phyloP scores from a whole-genome alignment of 2,113 vertebrate species.

The Emberiza fucata region DNA sequence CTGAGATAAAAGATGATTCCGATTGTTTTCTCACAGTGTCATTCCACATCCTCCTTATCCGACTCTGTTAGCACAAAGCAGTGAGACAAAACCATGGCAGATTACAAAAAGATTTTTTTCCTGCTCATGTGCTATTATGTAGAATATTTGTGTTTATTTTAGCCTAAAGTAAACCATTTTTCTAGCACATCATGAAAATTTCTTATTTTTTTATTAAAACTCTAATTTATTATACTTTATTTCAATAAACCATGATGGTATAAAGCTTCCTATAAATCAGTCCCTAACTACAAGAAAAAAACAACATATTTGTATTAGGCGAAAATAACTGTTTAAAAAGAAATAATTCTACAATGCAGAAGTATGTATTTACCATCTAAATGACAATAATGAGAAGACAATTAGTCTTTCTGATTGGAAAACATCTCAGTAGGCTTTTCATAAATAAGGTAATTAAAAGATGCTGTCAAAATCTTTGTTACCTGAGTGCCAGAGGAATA shows the following conservation, averaged over 20 bases:
- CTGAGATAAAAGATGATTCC: conserved; percentile 99
- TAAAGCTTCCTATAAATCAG: not conserved
- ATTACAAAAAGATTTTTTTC: not conserved
- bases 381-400: conserved; percentile 60
- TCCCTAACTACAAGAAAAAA: not conserved
- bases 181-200: not conserved
- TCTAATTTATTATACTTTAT: not conserved
- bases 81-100: conserved; percentile 16
- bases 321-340: conserved; percentile 4
- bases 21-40: conserved; percentile 99
- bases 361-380: conserved; percentile 41
- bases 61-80: conserved; percentile 89
- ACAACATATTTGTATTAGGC: not conserved
- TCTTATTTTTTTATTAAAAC: not conserved
- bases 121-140: not conserved
- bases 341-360: not conserved
- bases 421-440: conserved; percentile 63
- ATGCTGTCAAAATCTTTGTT: conserved; percentile 64
- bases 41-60: conserved; percentile 99
- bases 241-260: not conserved
- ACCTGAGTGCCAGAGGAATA: conserved; percentile 99
- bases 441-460: conserved; percentile 70
- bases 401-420: conserved; percentile 67
- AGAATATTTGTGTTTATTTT: not conserved
- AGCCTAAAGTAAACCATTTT: not conserved